Evolutionary conservation across 1,140 invertebrate species (phyloP).

Genomic region (Melanaphis sacchari): DNA sequence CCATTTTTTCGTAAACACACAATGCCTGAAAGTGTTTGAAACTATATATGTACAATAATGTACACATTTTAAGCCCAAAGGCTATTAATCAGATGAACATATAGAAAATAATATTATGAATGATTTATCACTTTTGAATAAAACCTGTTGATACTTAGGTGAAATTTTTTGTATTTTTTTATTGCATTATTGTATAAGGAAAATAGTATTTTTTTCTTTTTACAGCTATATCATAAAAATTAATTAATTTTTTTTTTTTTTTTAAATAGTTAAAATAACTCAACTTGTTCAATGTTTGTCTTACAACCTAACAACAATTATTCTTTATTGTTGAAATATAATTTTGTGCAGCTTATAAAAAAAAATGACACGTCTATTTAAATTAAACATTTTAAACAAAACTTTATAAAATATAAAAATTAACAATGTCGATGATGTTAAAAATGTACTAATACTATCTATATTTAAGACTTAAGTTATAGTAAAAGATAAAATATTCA

Average conservation of each 20-base stretch:
- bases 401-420: not conserved
- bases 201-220: not conserved
- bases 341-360: not conserved
- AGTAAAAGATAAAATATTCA: not conserved
- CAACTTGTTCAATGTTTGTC: not conserved
- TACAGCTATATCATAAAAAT: not conserved
- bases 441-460: not conserved
- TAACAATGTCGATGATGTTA: not conserved
- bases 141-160: not conserved
- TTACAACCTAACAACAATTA: not conserved
- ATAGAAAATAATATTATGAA: not conserved
- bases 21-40: constrained; percentile 25
- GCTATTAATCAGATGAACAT: not conserved
- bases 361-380: not conserved
- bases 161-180: not conserved
- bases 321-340: not conserved
- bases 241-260: too few species aligned
- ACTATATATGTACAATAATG: not conserved
- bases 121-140: not conserved
- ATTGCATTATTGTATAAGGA: not conserved
- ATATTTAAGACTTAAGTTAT: too few species aligned
- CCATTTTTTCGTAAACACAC: constrained; percentile 23
- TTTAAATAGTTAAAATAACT: not conserved
- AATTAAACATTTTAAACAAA: not conserved
- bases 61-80: not conserved